Conservation (phyloP, 2,113 vertebrate genomes). For the Chaetodon trifascialis region DNA sequence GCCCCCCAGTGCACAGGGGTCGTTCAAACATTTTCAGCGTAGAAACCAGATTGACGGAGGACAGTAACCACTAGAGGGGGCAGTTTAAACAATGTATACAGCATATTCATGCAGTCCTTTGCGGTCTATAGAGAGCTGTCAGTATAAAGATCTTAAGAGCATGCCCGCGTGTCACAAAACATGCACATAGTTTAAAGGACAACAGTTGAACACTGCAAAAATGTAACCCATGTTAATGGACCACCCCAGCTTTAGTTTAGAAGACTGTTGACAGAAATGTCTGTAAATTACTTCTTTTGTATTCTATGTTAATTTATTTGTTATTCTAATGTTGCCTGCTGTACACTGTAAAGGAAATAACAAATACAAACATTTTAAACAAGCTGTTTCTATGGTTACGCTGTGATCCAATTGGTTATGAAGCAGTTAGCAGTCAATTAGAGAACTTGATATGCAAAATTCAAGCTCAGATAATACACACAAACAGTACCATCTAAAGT, state of each 20-base stretch:
- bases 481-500: neutral
- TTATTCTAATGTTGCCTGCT: constrained; percentile 72
- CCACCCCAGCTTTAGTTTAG: constrained; percentile 58
- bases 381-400: constrained; percentile 51
- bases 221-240: constrained; percentile 58
- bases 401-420: constrained; percentile 10
- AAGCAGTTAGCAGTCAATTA: neutral
- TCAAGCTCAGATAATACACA: neutral
- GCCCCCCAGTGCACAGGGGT: constrained; percentile 23
- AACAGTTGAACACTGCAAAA: constrained; percentile 52
- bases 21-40: constrained; percentile 48
- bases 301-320: constrained; percentile 75
- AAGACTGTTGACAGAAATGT: constrained; percentile 68
- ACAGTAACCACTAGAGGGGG: constrained; percentile 45
- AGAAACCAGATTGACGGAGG: constrained; percentile 10
- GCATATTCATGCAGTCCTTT: constrained; percentile 40
- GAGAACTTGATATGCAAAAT: neutral
- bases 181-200: constrained; percentile 42
- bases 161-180: constrained; percentile 63
- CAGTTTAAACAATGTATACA: constrained; percentile 41
- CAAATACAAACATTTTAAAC: constrained; percentile 70
- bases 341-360: constrained; percentile 63
- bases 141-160: constrained; percentile 45
- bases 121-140: constrained; percentile 45
- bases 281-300: constrained; percentile 70